phyloP scores from a whole-genome alignment of 2,113 vertebrate genomes.

The Cranoglanis bouderius region DNA sequence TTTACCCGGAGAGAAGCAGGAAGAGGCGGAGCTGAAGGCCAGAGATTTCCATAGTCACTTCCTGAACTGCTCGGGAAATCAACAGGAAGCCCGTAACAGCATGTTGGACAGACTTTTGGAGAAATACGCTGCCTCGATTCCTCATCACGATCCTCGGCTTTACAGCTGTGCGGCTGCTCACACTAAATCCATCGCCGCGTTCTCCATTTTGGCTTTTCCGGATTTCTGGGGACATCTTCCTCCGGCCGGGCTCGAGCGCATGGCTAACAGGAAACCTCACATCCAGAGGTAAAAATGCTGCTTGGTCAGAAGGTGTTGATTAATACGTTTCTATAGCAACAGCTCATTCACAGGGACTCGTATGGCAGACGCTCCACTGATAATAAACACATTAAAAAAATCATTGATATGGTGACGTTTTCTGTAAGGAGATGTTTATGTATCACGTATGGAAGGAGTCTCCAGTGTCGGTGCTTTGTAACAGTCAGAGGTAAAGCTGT shows the following conservation, averaged over 20 bases:
- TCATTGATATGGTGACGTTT: too few species aligned
- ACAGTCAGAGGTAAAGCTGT: neutral
- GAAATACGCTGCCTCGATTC: constrained; percentile 63
- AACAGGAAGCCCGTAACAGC: constrained; percentile 40
- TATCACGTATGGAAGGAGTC: neutral
- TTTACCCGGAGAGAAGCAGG: neutral
- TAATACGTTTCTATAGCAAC: neutral
- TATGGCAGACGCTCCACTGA: too few species aligned
- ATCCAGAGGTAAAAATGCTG: constrained; percentile 79
- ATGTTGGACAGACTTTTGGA: constrained; percentile 72
- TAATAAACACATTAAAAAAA: neutral
- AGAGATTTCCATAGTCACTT: constrained; percentile 55
- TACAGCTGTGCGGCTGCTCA: constrained; percentile 71
- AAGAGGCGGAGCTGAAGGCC: constrained; percentile 41
- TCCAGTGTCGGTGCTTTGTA: neutral
- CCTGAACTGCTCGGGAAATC: constrained; percentile 26
- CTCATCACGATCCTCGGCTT: constrained; percentile 77
- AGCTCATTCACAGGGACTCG: neutral
- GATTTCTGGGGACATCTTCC: constrained; percentile 90
- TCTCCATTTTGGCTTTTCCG: constrained; percentile 81
- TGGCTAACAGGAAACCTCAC: constrained; percentile 75
- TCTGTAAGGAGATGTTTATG: neutral
- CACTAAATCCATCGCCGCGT: constrained; percentile 79
- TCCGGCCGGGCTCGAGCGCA: constrained; percentile 66
- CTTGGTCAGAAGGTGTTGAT: neutral